Percentiles rank a stretch among this genome's conserved stretches.
phyloP scores from a whole-genome alignment of 1,140 invertebrate species.

The Metopolophium dirhodum region DNA sequence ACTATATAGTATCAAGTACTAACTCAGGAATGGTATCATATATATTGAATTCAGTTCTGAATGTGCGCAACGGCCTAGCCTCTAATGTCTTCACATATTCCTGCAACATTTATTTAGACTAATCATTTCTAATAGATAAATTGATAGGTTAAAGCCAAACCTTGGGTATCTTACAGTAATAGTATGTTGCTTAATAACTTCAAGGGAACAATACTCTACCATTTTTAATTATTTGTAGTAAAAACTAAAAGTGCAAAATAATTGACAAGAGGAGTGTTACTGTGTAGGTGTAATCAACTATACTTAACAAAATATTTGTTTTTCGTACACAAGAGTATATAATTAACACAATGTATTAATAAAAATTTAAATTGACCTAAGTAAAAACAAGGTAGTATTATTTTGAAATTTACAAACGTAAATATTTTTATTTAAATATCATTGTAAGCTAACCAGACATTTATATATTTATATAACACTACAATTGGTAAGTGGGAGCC shows the following conservation, averaged over 20 bases:
- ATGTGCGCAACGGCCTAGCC: slow-evolving; percentile 75
- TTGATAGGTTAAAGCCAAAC: slow-evolving; percentile 13
- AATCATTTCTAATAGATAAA: slow-evolving; percentile 50
- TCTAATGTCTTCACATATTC: slow-evolving; percentile 73
- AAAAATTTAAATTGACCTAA: neutral
- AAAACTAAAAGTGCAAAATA: neutral
- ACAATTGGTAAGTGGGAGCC: no score
- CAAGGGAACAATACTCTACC: slow-evolving; percentile 33
- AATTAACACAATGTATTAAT: neutral
- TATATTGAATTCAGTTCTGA: slow-evolving; percentile 80
- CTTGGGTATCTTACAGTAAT: slow-evolving; percentile 7
- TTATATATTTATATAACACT: no score
- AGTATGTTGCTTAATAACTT: slow-evolving; percentile 39
- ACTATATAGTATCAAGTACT: slow-evolving; percentile 11
- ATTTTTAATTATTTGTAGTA: slow-evolving; percentile 29
- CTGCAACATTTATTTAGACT: slow-evolving; percentile 62
- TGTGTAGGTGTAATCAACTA: neutral
- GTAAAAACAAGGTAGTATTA: neutral
- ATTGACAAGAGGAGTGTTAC: slow-evolving; percentile 21
- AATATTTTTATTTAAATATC: neutral
- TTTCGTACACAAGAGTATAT: neutral
- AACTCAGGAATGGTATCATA: slow-evolving; percentile 59
- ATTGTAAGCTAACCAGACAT: no score
- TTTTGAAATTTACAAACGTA: neutral
- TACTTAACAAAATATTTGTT: slow-evolving; percentile 6